Evolutionary conservation across 2,113 vertebrate genomes (phyloP), one percentile per base, ranked within the genome.

Genomic region (Macrotus californicus): DNA sequence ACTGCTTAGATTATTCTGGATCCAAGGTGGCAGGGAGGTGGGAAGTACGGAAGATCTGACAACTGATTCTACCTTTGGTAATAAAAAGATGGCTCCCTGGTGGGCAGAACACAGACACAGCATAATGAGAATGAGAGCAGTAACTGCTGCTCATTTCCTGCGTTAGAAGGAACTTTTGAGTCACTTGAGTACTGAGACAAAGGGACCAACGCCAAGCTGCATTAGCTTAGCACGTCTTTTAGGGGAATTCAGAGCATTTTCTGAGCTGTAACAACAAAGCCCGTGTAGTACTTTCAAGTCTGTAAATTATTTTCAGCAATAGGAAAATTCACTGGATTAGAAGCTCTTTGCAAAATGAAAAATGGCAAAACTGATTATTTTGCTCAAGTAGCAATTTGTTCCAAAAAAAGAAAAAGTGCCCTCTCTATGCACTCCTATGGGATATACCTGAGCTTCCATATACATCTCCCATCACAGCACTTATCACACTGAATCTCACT

Each of bases 311-410:
- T 96, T 96, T 86, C 50, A 85, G 86, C 69, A 95, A 94, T 4
- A 92, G 66, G 59, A 94, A 96, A 64, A 90, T 70, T 56, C 76
- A 85, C 5, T 87, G 72, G 70, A 67, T 82, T 89, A 93, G 4
- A 67, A 3, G 52, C 72, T 69, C 91, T 77, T 0, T 7, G 54
- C 21, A 67, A 87, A 96, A 91, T 1, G 19, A 76, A 96, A 89
- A 5, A 7, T 0, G 54, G 54, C 31, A 66, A 81, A 87, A 75
- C 70, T 69, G 77, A 70, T 75, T 91, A 72, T 75, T 92, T 89
- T 92, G 64, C 73, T 95, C 64, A 97, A 87, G 52, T 50, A 85
- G n/a, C 24, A 85, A 87, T 80, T 93, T 87, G 91, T 87, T 96
- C 31, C 48, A 87, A 93, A 96, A 96, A 96, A 86, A 67, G 69